Evolutionary conservation across 2,888 invertebrate species (phyloP), one percentile per base, ranked within the genome.

Genomic region (Azorinus chamasolen): DNA sequence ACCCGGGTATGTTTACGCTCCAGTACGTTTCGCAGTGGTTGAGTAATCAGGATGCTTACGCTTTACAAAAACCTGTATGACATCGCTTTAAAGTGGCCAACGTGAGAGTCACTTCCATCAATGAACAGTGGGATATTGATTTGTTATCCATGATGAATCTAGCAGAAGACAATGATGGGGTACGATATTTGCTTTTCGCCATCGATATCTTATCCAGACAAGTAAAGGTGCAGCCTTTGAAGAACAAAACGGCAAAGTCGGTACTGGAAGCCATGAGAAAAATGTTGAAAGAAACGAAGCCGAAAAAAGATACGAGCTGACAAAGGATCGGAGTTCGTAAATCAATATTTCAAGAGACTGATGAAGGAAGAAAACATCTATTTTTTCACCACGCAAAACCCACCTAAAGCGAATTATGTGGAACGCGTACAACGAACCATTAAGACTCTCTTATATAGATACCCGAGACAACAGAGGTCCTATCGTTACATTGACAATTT

Each of bases 81-180:
- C 54, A 68, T 39, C 61, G 39, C 12, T 77, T 71, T 37, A 77
- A 71, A 50, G 68, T 62, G 20, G 65, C 76, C 12, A 71, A 71
- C 45, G 66, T 77, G 51, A 53, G 71, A 18, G 70, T 77, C 8
- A 62, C 76, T 8, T 20, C 24, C 14, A 68, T 75, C 22, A 63
- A 58, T 14, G 68, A 71, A 45, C 71, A 68, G 55, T 63, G 73
- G 59, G 78, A 72, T 25, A 65, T 70, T n/a, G 72, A 73, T 65
- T 62, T 73, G 24, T 45, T 73, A 50, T 64, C 68, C 3, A 65
- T 72, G 64, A n/a, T 41, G 1, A 59, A 75, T 27, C 22, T 75
- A 20, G 20, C 61, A 14, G 54, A 62, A 5, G 68, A 75, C 3
- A 79, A 75, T 46, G 68, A 68, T 61, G 75, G 75, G 16, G 55